A percentile compares a stretch with the other conserved stretches of the same genome.
phyloP scores from a whole-genome alignment of 1,140 invertebrate species.

The Cataglyphis hispanica region DNA sequence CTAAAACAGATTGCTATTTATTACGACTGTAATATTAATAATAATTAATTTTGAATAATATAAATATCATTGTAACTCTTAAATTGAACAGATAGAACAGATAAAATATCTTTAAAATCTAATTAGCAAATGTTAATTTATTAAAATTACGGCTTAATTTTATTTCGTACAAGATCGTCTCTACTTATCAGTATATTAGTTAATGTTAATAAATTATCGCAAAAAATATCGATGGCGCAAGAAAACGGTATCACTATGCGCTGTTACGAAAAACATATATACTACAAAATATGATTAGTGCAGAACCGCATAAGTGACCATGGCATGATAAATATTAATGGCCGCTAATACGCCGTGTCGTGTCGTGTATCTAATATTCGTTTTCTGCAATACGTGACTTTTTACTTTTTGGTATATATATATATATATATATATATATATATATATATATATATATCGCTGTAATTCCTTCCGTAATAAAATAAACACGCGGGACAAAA shows the following conservation, averaged over 20 bases:
- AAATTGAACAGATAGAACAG: no score
- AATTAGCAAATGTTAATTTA: not conserved
- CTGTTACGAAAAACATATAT: constrained; percentile 36
- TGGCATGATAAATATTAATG: constrained; percentile 60
- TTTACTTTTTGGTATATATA: constrained; percentile 21
- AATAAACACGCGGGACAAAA: constrained; percentile 47
- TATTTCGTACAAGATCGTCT: not conserved
- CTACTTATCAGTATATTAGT: not conserved
- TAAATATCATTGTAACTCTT: no score
- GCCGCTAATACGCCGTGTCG: constrained; percentile 48
- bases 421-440: no score
- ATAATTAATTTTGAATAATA: no score
- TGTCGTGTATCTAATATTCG: constrained; percentile 49
- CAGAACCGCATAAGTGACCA: constrained; percentile 19
- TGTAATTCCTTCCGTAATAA: constrained; percentile 43
- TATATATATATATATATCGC: no score
- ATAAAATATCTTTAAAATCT: no score
- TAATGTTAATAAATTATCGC: constrained; percentile 11
- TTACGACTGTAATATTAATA: no score
- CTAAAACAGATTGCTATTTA: no score
- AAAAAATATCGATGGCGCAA: not conserved
- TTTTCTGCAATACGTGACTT: not conserved
- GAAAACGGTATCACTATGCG: not conserved
- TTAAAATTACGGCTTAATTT: constrained; percentile 9
- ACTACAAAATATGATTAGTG: constrained; percentile 47